Conservation (phyloP, 2,888 invertebrate genomes). For the Leucophora obtusa region DNA sequence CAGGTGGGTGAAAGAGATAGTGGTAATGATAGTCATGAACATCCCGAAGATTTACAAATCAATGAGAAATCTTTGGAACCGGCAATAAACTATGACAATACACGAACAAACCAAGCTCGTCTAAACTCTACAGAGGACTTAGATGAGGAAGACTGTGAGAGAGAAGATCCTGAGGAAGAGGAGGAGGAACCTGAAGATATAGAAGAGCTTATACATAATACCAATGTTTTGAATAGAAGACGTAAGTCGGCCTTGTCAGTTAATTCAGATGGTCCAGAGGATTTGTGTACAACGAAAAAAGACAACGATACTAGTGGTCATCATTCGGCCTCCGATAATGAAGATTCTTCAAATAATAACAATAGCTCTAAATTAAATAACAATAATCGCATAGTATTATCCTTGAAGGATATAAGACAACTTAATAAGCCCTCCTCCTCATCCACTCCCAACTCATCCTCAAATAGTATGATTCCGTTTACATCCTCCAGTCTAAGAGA, state of each 20-base stretch:
- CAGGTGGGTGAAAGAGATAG: slow-evolving; percentile 60
- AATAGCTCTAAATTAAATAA: slow-evolving; percentile 74
- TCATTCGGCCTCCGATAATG: slow-evolving; percentile 67
- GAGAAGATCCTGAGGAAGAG: slow-evolving; percentile 67
- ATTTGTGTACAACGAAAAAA: slow-evolving; percentile 77
- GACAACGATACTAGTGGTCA: slow-evolving; percentile 68
- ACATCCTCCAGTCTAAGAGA: slow-evolving; percentile 72
- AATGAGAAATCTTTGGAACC: slow-evolving; percentile 53
- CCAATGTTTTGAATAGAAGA: slow-evolving; percentile 72
- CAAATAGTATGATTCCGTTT: slow-evolving; percentile 68
- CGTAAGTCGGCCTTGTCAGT: slow-evolving; percentile 73
- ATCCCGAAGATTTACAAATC: slow-evolving; percentile 55
- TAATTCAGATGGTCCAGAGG: slow-evolving; percentile 77
- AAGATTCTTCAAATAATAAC: slow-evolving; percentile 71
- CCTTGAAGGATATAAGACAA: slow-evolving; percentile 78
- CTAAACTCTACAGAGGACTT: slow-evolving; percentile 57
- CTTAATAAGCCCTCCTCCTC: slow-evolving; percentile 76
- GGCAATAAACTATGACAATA: slow-evolving; percentile 78
- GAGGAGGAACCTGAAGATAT: slow-evolving; percentile 72
- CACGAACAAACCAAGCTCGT: slow-evolving; percentile 68
- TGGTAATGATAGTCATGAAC: slow-evolving; percentile 66
- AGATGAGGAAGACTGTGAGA: slow-evolving; percentile 64
- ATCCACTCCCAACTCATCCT: slow-evolving; percentile 67
- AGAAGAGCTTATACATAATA: slow-evolving; percentile 74
- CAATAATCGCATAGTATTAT: slow-evolving; percentile 77